A percentile compares a stretch with the other conserved stretches of the same genome.
These are phyloP conservation scores for Malacoctenus gilli DNA, from an alignment of 2,797 vertebrate genomes.

Conservation along the genomic window DNA sequence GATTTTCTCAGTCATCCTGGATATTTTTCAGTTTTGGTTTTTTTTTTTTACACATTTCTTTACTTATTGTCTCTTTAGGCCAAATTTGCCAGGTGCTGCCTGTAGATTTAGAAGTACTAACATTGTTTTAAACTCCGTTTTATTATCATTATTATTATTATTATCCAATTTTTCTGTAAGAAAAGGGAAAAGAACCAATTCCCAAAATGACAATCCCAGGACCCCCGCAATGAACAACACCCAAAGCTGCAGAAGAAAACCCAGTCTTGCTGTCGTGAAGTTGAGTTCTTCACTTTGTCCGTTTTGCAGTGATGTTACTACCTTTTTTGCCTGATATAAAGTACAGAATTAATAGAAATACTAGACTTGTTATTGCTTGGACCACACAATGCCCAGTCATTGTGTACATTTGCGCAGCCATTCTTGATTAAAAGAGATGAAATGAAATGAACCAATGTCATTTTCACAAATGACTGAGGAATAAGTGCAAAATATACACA, in stretches of 20 bases:
- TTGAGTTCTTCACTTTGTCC: slow-evolving; percentile 5
- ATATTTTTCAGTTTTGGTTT: not conserved
- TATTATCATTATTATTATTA: too few species aligned
- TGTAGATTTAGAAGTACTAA: too few species aligned
- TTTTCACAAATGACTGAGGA: too few species aligned
- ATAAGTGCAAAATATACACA: too few species aligned
- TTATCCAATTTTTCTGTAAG: too few species aligned
- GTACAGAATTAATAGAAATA: too few species aligned
- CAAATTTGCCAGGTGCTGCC: not conserved
- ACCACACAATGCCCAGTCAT: slow-evolving; percentile 42
- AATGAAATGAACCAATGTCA: not conserved
- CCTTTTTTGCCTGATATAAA: slow-evolving; percentile 10
- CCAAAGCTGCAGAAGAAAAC: slow-evolving; percentile 57
- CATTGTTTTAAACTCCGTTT: too few species aligned
- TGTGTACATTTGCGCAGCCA: slow-evolving; percentile 47
- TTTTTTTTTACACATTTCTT: not conserved
- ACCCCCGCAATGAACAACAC: slow-evolving; percentile 58
- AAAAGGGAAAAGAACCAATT: slow-evolving; percentile 6
- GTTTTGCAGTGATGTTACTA: slow-evolving; percentile 13
- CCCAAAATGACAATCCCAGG: slow-evolving; percentile 51
- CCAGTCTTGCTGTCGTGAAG: not conserved
- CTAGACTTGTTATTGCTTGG: slow-evolving; percentile 18
- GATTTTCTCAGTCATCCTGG: too few species aligned
- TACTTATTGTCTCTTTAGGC: not conserved
- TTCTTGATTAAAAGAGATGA: too few species aligned